These are phyloP conservation scores for Aurelia sp. DNA, from an alignment of 30 jellyfish, hydroid and myxozoan species.

Conservation along the genomic window DNA sequence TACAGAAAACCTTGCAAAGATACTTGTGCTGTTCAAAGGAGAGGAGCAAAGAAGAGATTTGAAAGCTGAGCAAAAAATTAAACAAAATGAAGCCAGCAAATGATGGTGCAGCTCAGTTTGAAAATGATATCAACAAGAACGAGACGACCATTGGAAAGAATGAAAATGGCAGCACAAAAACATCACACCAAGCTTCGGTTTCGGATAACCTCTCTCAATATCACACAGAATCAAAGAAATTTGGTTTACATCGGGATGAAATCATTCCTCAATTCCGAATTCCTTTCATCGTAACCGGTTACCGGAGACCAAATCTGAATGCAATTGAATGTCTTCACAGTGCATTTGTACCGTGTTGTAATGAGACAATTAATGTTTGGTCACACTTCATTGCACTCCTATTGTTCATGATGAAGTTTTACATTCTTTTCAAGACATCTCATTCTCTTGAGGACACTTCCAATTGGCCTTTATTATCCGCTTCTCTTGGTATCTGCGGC, in stretches of 20 bases:
- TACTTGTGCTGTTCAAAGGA: no score
- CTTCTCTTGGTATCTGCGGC: conserved; percentile 85
- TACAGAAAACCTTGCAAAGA: no score
- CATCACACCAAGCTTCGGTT: not conserved
- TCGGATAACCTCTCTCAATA: not conserved
- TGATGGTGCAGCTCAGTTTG: not conserved
- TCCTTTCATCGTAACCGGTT: conserved; percentile 85
- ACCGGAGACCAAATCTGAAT: conserved; percentile 79
- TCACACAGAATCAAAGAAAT: conserved; percentile 30
- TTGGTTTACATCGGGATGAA: conserved; percentile 77
- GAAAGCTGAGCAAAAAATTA: not conserved
- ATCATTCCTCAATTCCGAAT: conserved; percentile 78
- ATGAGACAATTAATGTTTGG: conserved; percentile 87
- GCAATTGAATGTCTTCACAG: conserved; percentile 82
- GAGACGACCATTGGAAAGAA: not conserved
- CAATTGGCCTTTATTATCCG: conserved; percentile 81
- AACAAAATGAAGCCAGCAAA: not conserved
- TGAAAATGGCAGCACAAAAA: not conserved
- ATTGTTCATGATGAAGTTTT: conserved; percentile 47
- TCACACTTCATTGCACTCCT: conserved; percentile 91
- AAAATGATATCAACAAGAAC: not conserved
- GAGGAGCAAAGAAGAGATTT: no score
- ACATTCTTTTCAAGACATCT: conserved; percentile 29
- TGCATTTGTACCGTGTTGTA: conserved; percentile 74
- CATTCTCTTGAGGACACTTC: conserved; percentile 48